Evolutionary conservation across 2,888 invertebrate species (phyloP), one percentile per base, ranked within the genome.

Genomic region (Keiferia lycopersicella): DNA sequence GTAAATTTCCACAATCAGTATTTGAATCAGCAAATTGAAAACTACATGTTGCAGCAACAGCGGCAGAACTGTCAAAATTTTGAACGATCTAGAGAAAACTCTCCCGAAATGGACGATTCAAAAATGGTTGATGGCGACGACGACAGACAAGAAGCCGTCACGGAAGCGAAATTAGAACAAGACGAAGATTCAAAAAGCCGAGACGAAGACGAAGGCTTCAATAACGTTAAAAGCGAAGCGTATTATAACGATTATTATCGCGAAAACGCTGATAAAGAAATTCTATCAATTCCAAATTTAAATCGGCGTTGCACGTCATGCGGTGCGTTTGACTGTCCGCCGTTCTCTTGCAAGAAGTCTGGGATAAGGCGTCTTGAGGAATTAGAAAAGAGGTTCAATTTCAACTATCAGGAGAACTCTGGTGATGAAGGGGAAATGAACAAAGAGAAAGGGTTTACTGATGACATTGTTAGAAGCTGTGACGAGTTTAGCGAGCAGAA

Each of bases 291-390:
- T 18, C 90, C 91, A 0, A 87, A 80, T 72, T 72, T 90, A 10
- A 71, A 77, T 1, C 76, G 87, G 0, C 83, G 93, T 48, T 94
- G 94, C 78, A 92, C 92, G 56, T 89, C 83, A 64, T 94, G 94
- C 68, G 93, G 93, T 0, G 81, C 92, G 0, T 87, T 88, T 58
- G 93, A 93, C 60, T 94, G 94, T 69, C 93, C 93, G 0, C 89
- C 91, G 0, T 92, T 85, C 65, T 80, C 87, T 0, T 92, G 92
- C 62, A 91, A 88, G 68, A 92, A 89, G 63, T 88, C 90, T 0
- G 90, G 92, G 0, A 82, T 92, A 1, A 68, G 87, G 16, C 77
- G 91, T 1, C 63, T 91, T 1, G 91, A 92, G 39, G 89, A 91
- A 53, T 59, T 92, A 38, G 92, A 91, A 65, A 91, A 91, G 65